Percentiles rank a stretch among this genome's conserved stretches.
These are phyloP conservation scores for Amphiura filiformis DNA, from an alignment of 35 echinoderm and acorn worm genomes.

Conservation along the genomic window DNA sequence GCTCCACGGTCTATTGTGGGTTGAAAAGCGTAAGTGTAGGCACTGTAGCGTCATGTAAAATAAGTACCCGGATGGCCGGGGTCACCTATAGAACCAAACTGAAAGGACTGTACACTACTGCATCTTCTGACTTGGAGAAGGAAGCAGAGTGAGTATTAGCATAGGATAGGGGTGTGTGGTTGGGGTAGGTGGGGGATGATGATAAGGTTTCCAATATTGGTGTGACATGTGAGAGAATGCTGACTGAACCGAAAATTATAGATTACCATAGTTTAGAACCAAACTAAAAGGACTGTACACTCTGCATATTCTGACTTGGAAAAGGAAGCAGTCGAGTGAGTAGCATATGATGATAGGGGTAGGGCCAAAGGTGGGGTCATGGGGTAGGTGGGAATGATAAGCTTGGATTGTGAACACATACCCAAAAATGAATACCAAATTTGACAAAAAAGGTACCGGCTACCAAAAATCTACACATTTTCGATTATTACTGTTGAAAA, in stretches of 20 bases:
- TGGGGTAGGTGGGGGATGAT: too few species aligned
- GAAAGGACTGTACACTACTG: constrained; percentile 78
- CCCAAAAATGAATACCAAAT: constrained; percentile 46
- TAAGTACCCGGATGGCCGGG: too few species aligned
- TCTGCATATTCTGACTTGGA: constrained; percentile 80
- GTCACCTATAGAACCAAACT: constrained; percentile 83
- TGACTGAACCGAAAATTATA: constrained; percentile 59
- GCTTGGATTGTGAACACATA: constrained; percentile 82
- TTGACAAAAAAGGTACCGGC: constrained; percentile 70
- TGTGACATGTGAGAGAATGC: constrained; percentile 90
- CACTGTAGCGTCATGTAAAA: too few species aligned
- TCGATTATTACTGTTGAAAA: too few species aligned
- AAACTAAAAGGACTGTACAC: constrained; percentile 87
- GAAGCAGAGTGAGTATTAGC: constrained; percentile 79
- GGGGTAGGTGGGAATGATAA: constrained; percentile 51
- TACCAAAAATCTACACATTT: too few species aligned
- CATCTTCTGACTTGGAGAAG: constrained; percentile 77
- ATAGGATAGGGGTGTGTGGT: too few species aligned
- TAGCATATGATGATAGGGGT: background rate
- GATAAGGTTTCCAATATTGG: constrained; percentile 62
- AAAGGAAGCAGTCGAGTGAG: constrained; percentile 41
- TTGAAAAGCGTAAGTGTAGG: too few species aligned
- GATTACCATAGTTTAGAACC: constrained; percentile 71
- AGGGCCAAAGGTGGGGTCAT: constrained; percentile 21
- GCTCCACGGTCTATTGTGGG: too few species aligned